A percentile compares a stretch with the other conserved stretches of the same genome.
phyloP scores from a whole-genome alignment of 2,888 invertebrate species.

The Stegophylla sp. region DNA sequence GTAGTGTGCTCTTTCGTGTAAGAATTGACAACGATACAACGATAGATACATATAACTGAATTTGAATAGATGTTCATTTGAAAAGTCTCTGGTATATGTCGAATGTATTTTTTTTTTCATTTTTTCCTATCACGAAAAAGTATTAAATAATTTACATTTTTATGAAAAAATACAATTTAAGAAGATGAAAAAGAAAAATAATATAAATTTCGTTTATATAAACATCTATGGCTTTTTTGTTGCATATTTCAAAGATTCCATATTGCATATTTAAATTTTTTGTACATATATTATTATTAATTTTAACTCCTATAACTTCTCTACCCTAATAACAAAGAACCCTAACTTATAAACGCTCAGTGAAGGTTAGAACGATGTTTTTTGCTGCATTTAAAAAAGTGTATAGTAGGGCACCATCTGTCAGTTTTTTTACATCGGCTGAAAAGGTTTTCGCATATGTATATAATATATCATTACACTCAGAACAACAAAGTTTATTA shows the following conservation, averaged over 20 bases:
- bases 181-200: too few species aligned
- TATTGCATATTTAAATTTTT: background rate
- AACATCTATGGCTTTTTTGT: background rate
- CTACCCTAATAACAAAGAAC: slow-evolving; percentile 9
- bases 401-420: slow-evolving; percentile 35
- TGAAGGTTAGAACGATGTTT: background rate
- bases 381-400: background rate
- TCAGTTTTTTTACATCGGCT: background rate
- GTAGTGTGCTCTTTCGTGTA: too few species aligned
- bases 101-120: background rate
- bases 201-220: too few species aligned
- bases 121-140: too few species aligned
- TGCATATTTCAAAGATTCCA: background rate
- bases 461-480: background rate
- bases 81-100: background rate
- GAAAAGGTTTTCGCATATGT: background rate
- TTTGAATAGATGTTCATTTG: too few species aligned
- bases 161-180: background rate
- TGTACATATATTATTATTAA: background rate
- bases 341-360: slow-evolving; percentile 10
- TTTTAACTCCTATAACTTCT: background rate
- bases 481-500: background rate
- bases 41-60: too few species aligned
- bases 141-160: background rate
- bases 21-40: too few species aligned